Base-by-base conservation (phyloP, 2,797 vertebrate genomes). In the Macroramphosus scolopax region DNA sequence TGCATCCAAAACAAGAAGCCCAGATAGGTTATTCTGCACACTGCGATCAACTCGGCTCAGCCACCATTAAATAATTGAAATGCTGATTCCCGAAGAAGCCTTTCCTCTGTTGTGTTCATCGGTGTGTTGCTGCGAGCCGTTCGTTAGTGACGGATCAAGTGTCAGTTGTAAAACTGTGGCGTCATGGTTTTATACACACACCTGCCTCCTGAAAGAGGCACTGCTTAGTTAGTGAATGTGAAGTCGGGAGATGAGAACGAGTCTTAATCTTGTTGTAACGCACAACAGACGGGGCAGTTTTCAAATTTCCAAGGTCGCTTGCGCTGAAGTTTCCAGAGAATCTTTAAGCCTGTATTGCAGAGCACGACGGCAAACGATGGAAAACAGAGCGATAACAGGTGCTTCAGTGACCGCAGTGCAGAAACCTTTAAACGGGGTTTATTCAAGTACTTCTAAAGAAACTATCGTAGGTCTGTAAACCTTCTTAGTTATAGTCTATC, bases 41-140 rank as follows among this genome's bases (percentile, higher is more conserved):
- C 29, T 7, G 36, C 50, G 33, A 66, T 51, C 46, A 71, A 59
- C 54, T 54, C 41, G n/a, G 51, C 60, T 65, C 72, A 58, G n/a
- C n/a, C n/a, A n/a, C n/a, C 42, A 30, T 55, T 75, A 34, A 81
- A 78, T 77, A 66, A 82, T 68, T 57, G 26, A 72, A 43, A 61
- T 38, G 42, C 46, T 38, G 34, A 65, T 40, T 48, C 52, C 32
- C 37, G 32, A 60, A 60, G 71, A 78, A 26, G 40, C n/a, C n/a
- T n/a, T 71, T 63, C 13, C 68, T 64, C 32, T 60, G 48, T 45
- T 24, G 47, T 53, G 57, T 73, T 68, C 43, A 72, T 52, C 46
- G 31, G 12, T 39, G 12, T 39, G 50, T 18, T 6, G 49, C 42
- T 55, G 40, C 63, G 71, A 78, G 72, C 43, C 48, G 64, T 36